A percentile compares a stretch with the other conserved stretches of the same genome.
Evolutionary conservation across 2,888 invertebrate species (phyloP).

Genomic region (Lycocerus yunnanus): DNA sequence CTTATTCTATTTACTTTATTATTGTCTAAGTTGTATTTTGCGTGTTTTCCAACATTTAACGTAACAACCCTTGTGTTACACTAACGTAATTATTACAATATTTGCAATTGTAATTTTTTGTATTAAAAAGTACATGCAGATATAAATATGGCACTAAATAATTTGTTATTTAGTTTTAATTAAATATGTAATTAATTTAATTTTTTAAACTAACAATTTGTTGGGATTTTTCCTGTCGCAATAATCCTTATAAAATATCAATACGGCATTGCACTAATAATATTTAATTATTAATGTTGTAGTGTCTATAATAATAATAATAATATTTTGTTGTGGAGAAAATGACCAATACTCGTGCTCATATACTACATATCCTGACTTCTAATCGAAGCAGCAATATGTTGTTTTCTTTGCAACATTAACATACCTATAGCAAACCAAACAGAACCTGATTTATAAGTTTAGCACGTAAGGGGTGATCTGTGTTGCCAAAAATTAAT

Average conservation of each 20-base stretch:
- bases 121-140: neutral
- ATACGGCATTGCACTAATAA: neutral
- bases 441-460: neutral
- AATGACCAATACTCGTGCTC: neutral
- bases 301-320: neutral
- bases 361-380: neutral
- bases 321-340: neutral
- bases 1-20: neutral
- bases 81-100: neutral
- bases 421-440: neutral
- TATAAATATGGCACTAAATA: conserved; percentile 3
- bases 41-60: neutral
- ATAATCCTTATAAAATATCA: neutral
- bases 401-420: neutral
- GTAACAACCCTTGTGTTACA: neutral
- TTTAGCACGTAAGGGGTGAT: neutral
- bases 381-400: neutral
- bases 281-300: neutral
- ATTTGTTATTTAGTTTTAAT: conserved; percentile 4
- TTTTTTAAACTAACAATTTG: neutral
- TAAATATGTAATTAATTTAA: neutral
- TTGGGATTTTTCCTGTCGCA: neutral
- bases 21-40: neutral
- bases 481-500: conserved; percentile 3
- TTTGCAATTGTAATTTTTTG: neutral